Evolutionary conservation across 2,113 vertebrate genomes (phyloP).

Genomic region (Benitochromis conjunctus): DNA sequence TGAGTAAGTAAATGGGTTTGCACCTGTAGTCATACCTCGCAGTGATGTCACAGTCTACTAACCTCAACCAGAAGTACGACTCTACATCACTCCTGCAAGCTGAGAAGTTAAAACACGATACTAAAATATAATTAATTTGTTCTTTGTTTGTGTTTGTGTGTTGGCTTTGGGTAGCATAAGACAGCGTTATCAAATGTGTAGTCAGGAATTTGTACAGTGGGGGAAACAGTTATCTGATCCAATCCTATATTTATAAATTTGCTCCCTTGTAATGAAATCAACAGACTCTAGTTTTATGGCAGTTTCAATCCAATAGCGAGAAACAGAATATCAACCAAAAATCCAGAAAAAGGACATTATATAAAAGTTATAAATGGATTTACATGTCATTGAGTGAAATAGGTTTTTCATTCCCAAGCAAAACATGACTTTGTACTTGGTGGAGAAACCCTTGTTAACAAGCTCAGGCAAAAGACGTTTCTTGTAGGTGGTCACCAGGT

Average conservation of each 20-base stretch:
- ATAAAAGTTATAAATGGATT: background rate
- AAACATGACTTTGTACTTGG: background rate
- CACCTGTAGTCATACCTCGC: background rate
- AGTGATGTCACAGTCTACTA: background rate
- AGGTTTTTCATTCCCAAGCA: background rate
- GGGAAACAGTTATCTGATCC: background rate
- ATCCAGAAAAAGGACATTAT: background rate
- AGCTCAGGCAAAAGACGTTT: background rate
- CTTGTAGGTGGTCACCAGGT: background rate
- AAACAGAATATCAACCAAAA: background rate
- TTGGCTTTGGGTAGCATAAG: background rate
- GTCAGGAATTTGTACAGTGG: background rate
- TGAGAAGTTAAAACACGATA: background rate
- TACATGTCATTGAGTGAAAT: background rate
- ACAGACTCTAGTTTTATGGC: background rate
- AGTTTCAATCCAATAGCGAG: background rate
- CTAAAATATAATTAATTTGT: background rate
- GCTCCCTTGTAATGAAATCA: background rate
- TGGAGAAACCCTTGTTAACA: background rate
- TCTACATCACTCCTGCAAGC: background rate
- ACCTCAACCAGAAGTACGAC: background rate
- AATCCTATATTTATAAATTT: background rate
- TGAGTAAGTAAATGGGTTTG: background rate
- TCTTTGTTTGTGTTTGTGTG: background rate
- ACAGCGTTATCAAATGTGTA: background rate